Evolutionary conservation across 2,797 vertebrate species (phyloP).

Genomic region (Spinus pinus): DNA sequence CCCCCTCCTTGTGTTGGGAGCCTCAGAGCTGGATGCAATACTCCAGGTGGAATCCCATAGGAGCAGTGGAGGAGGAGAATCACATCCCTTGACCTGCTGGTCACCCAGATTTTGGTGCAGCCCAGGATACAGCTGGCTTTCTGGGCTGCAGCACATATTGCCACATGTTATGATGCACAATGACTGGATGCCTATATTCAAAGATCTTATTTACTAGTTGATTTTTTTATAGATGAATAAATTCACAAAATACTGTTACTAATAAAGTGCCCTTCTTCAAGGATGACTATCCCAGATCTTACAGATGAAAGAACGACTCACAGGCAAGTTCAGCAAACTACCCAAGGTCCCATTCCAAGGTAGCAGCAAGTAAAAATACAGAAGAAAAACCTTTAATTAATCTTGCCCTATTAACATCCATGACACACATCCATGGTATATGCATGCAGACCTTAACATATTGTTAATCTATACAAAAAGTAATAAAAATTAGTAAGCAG

Average conservation of each 20-base stretch:
- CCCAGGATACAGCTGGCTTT: background rate
- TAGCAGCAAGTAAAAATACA: background rate
- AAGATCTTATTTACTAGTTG: background rate
- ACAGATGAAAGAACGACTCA: background rate
- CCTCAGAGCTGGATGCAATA: background rate
- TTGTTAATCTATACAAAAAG: background rate
- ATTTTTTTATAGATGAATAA: background rate
- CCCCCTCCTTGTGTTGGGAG: background rate
- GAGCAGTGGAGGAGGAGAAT: background rate
- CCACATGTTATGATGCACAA: background rate
- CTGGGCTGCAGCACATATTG: background rate
- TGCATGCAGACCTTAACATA: background rate
- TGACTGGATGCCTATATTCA: background rate
- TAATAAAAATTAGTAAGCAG: background rate
- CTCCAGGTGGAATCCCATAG: background rate
- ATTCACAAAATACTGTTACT: background rate
- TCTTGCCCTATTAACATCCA: background rate
- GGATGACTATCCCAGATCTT: background rate
- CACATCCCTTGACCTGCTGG: background rate
- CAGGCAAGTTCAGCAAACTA: background rate
- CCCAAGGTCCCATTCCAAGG: background rate
- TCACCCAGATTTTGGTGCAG: background rate
- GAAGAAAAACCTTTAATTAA: background rate
- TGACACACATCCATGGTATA: background rate
- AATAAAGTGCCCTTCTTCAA: background rate